Base-by-base conservation (phyloP, 2,113 vertebrate genomes). In the Ageneiosus marmoratus region DNA sequence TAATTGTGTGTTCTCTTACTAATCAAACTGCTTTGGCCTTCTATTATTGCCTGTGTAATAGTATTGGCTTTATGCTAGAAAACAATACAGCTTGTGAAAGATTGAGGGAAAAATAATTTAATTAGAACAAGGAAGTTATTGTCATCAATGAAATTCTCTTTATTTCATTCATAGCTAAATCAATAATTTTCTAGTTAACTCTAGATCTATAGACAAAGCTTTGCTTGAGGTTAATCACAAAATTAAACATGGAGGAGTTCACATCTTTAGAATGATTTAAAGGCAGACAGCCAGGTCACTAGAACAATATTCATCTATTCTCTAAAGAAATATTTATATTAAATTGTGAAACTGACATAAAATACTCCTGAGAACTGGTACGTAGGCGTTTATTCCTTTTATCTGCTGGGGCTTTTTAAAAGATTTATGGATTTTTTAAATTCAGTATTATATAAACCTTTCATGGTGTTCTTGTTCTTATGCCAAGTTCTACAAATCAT, bases 71-170 rank as follows among this genome's bases (percentile, higher is more conserved):
- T 80, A 81, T 75, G 18, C 63, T 56, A 67, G n/a, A 86, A 88
- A 86, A 88, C 88, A 65, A 91, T 93, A 92, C 94, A 94, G 93
- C 94, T 94, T 94, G 94, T 94, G 93, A 92, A 89, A 89, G 89
- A 73, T 90, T 81, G 9, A 76, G 20, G 16, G 32, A 32, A 1
- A 3, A 88, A 79, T n/a, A 34, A 46, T 9, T 44, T 58, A 2
- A 44, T 60, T 77, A 41, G 6, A n/a, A 41, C 24, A n/a, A 27
- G 7, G 22, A 16, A 5, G 22, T 27, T 60, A 2, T 1, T 16
- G 13, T 15, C 37, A 22, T 48, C 18, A 1, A 20, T 46, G 10
- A 29, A 46, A 29, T n/a, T 46, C 3, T 24, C 27, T 2, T 15
- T 1, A 29, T 27, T 60, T 58, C n/a, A 5, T 1, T 29, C 22